Evolutionary conservation across 2,113 vertebrate species (phyloP), one percentile per base, ranked within the genome.

Genomic region (Pygoscelis adeliae): DNA sequence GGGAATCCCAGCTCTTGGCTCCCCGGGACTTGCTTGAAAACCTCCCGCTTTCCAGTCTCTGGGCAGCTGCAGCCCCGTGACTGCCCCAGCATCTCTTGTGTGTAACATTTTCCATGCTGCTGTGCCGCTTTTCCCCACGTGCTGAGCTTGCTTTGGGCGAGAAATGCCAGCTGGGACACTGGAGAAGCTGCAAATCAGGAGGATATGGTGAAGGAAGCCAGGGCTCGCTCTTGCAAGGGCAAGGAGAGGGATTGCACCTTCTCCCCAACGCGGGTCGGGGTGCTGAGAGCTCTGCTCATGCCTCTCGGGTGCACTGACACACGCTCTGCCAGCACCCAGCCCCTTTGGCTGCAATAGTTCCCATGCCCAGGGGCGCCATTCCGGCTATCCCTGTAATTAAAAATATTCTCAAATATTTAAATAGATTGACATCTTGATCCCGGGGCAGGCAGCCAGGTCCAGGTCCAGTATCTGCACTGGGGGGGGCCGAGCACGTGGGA

Each of bases 331-430:
- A 49, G 76, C 83, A 56, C 79, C 50, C 87, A 49, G 42, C 81
- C 84, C 87, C 84, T 49, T 69, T 16, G 40, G 82, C 78, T 96
- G 88, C 79, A 11, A 2, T 22, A n/a, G 47, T 93, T 90, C 74
- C 59, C 9, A 0, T 92, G 88, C 86, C 95, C 89, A 15, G 67
- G 76, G 89, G 95, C 32, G 0, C 58, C 71, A 38, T 79, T 25
- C 38, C 19, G 34, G 34, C 89, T 8, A 1, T 9, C 58, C 71
- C 92, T 94, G 70, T 90, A 88, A 96, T 97, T 93, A 96, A 72
- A 80, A 88, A 90, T 71, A 49, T 47, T 62, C 93, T 83, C 59
- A 46, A 86, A 20, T 66, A 40, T 89, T 88, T 85, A 71, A 77
- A 67, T 16, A 86, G 94, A 92, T 95, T 18, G 67, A 65, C 92